Conservation (phyloP, 1,140 invertebrate species). For the Leptinotarsa texana region DNA sequence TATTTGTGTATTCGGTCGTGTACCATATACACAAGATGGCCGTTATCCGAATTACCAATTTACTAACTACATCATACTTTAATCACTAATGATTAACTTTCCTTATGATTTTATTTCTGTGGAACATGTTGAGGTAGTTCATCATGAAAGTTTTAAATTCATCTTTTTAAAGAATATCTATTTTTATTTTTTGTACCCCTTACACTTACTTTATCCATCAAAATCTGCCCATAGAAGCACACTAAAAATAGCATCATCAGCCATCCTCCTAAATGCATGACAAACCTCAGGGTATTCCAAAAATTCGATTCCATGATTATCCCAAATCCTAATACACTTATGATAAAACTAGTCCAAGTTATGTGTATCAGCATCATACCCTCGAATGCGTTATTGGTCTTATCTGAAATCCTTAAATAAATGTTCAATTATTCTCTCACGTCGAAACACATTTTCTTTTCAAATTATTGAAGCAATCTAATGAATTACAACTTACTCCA, state of each 20-base stretch:
- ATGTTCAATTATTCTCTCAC: slow-evolving; percentile 2
- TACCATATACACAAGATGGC: too few relatives aligned
- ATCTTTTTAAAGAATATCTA: too few relatives aligned
- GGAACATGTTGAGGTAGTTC: too few relatives aligned
- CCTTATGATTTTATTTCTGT: too few relatives aligned
- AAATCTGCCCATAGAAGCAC: slow-evolving; percentile 44
- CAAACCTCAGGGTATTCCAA: slow-evolving; percentile 45
- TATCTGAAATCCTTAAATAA: slow-evolving; percentile 40
- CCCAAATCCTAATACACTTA: slow-evolving; percentile 47
- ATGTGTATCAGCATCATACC: slow-evolving; percentile 47
- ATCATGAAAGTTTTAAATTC: too few relatives aligned
- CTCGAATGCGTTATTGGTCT: slow-evolving; percentile 43
- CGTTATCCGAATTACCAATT: too few relatives aligned
- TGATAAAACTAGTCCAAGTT: slow-evolving; percentile 45
- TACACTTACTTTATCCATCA: slow-evolving; percentile 44
- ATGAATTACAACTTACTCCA: slow-evolving; percentile 34
- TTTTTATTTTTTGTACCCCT: too few relatives aligned
- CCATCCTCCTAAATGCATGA: slow-evolving; percentile 46
- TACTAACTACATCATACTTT: too few relatives aligned
- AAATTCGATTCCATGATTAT: slow-evolving; percentile 45
- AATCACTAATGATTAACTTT: too few relatives aligned
- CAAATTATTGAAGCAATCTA: not conserved
- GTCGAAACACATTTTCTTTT: not conserved
- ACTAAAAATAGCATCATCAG: slow-evolving; percentile 42
- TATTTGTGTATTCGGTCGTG: too few relatives aligned